Percentiles rank a stretch among this genome's conserved stretches.
Evolutionary conservation across 2,888 invertebrate species (phyloP).

Genomic region (Odontocolon sp.): DNA sequence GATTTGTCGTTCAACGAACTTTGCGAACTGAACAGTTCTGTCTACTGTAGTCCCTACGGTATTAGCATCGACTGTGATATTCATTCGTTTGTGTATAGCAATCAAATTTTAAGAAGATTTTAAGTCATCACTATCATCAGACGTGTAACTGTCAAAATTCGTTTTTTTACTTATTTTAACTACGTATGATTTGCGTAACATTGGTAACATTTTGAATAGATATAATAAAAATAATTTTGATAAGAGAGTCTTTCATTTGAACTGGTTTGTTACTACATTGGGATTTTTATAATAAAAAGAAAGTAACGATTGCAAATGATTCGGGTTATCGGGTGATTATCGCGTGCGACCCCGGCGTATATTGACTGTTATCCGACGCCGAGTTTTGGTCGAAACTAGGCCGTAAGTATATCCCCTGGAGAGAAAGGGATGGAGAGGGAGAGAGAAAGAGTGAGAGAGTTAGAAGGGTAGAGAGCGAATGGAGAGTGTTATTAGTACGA

Average conservation of each 20-base stretch:
- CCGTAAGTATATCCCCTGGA: conserved; percentile 45
- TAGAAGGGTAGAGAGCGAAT: conserved; percentile 25
- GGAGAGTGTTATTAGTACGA: conserved; percentile 52
- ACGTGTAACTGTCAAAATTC: no score
- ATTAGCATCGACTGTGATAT: no score
- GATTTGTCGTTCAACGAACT: conserved; percentile 17
- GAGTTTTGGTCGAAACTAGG: conserved; percentile 10
- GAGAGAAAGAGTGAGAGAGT: not conserved
- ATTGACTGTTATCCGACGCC: not conserved
- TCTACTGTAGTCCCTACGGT: no score
- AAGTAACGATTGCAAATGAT: conserved; percentile 20
- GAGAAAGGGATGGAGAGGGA: not conserved
- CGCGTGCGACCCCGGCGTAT: conserved; percentile 15
- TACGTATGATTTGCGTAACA: no score
- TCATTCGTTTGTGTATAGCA: no score
- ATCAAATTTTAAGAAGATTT: no score
- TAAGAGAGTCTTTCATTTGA: not conserved
- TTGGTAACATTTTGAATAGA: no score
- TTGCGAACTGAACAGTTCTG: no score
- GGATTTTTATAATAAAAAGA: conserved; percentile 3
- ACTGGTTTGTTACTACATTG: not conserved
- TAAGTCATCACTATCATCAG: no score
- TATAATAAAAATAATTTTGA: not conserved
- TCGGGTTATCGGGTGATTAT: conserved; percentile 41
- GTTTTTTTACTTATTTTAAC: no score